phyloP scores from a whole-genome alignment of 2,113 vertebrate species.

The Oceanodroma tethys region DNA sequence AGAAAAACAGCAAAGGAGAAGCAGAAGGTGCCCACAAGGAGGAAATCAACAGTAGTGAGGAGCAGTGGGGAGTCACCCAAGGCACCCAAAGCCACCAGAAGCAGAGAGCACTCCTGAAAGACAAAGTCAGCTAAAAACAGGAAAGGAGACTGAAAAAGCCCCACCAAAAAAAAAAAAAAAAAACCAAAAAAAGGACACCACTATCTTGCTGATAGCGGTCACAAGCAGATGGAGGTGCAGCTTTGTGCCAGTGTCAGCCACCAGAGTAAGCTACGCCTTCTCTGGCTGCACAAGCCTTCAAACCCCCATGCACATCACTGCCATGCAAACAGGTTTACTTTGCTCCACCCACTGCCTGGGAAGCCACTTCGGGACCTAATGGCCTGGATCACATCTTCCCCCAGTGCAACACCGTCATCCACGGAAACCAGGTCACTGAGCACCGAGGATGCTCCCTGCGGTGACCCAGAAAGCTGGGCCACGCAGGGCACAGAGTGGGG shows the following conservation, averaged over 20 bases:
- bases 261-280: neutral
- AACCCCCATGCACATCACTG: neutral
- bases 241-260: neutral
- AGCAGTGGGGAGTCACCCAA: neutral
- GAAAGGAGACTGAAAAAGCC: neutral
- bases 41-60: neutral
- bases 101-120: neutral
- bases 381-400: neutral
- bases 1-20: neutral
- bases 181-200: neutral
- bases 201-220: neutral
- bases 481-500: neutral
- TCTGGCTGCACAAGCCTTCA: neutral
- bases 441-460: accelerated
- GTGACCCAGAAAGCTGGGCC: neutral
- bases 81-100: neutral
- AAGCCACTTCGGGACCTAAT: neutral
- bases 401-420: neutral
- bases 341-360: neutral
- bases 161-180: neutral
- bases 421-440: neutral
- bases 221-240: neutral
- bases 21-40: neutral
- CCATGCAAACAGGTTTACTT: accelerated
- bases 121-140: neutral